A percentile compares a stretch with the other conserved stretches of the same genome.
Evolutionary conservation across 2,888 invertebrate species (phyloP).

Genomic region (Euspilapteryx auroguttella): DNA sequence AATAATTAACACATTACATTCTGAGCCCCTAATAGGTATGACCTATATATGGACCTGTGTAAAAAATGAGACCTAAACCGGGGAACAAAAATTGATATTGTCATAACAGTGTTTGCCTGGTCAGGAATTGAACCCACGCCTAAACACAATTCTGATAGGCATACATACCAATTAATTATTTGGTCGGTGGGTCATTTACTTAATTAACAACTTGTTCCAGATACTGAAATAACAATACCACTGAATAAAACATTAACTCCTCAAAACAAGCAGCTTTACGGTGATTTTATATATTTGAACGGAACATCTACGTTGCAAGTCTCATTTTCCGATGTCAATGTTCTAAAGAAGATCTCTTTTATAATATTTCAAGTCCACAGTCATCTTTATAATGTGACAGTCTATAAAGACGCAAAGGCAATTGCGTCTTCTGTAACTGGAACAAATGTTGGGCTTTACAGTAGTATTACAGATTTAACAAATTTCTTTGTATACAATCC

Average conservation of each 20-base stretch:
- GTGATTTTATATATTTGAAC: conserved; percentile 19
- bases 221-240: conserved; percentile 21
- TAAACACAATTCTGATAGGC: too few relatives aligned
- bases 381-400: conserved; percentile 54
- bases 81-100: too few relatives aligned
- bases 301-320: conserved; percentile 23
- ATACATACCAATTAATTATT: too few relatives aligned
- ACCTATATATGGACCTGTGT: too few relatives aligned
- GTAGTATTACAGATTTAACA: conserved; percentile 15
- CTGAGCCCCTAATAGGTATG: too few relatives aligned
- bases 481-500: conserved; percentile 43
- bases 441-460: conserved; percentile 64
- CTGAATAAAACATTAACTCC: conserved; percentile 21
- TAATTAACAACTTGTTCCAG: conserved; percentile 33
- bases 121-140: too few relatives aligned
- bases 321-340: conserved; percentile 37
- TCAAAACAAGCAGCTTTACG: conserved; percentile 26
- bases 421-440: conserved; percentile 45
- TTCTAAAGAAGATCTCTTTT: conserved; percentile 47
- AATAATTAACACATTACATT: too few relatives aligned
- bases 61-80: too few relatives aligned
- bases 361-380: conserved; percentile 68
- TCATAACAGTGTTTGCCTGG: too few relatives aligned
- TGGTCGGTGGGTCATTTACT: too few relatives aligned
- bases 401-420: conserved; percentile 37